A percentile compares a stretch with the other conserved stretches of the same genome.
phyloP scores from a whole-genome alignment of 2,888 invertebrate species.

The Polydrusus cervinus region DNA sequence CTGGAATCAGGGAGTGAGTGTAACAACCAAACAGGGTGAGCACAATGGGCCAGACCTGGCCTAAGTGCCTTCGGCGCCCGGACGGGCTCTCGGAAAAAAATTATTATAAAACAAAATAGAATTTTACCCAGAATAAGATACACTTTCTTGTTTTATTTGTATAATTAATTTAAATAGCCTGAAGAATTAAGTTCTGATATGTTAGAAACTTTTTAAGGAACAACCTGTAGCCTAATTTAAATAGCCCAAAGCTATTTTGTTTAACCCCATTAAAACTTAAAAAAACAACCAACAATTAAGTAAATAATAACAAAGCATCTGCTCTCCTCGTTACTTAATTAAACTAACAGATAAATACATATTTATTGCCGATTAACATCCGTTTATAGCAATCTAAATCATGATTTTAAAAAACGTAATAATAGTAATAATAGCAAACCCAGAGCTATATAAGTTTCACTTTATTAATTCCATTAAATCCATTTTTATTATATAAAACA shows the following conservation, averaged over 20 bases:
- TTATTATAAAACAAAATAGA: too few relatives aligned
- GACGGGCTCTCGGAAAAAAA: too few relatives aligned
- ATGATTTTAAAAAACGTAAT: slow-evolving; percentile 3
- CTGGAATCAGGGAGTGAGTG: too few relatives aligned
- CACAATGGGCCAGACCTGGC: too few relatives aligned
- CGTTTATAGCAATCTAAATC: not conserved
- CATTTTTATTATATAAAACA: slow-evolving; percentile 7
- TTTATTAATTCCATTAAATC: not conserved
- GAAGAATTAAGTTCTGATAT: too few relatives aligned
- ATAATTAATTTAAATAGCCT: not conserved
- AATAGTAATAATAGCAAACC: not conserved
- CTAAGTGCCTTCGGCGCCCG: too few relatives aligned
- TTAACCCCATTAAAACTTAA: not conserved
- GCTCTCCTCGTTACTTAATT: not conserved
- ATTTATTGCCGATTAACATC: not conserved
- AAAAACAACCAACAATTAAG: slow-evolving; percentile 1
- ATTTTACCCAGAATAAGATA: too few relatives aligned
- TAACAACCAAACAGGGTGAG: too few relatives aligned
- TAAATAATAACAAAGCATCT: not conserved
- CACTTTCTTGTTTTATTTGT: not conserved
- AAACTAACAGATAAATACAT: slow-evolving; percentile 2
- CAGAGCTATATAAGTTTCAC: slow-evolving; percentile 4
- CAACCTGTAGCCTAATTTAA: too few relatives aligned
- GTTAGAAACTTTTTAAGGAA: too few relatives aligned
- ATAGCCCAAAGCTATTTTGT: not conserved